Evolutionary conservation across 2,797 vertebrate genomes (phyloP).

Genomic region (Gymnopithys bicolor): DNA sequence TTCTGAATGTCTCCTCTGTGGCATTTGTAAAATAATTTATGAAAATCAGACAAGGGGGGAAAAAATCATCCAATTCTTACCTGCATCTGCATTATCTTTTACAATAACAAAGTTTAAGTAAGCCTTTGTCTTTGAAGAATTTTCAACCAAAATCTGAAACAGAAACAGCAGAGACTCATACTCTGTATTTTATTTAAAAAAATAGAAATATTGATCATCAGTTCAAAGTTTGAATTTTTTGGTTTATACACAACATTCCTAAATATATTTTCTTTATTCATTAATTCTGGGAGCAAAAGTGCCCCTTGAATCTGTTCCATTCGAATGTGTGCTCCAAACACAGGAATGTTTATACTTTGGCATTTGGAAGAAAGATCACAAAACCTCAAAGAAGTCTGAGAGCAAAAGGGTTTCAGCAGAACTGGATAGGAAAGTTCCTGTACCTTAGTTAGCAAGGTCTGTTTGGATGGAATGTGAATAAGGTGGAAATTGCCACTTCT

Average conservation of each 20-base stretch:
- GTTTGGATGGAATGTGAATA: constrained; percentile 89
- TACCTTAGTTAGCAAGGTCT: constrained; percentile 90
- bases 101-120: constrained; percentile 83
- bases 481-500: constrained; percentile 93
- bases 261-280: neutral
- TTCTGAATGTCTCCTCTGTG: neutral
- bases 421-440: neutral
- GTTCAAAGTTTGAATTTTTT: neutral
- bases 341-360: neutral
- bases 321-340: neutral
- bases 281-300: neutral
- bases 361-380: neutral
- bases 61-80: constrained; percentile 62
- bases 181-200: neutral
- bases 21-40: neutral
- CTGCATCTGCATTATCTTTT: constrained; percentile 77
- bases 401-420: neutral
- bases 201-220: neutral
- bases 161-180: neutral
- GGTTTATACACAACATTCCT: neutral
- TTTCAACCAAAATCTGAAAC: constrained; percentile 81
- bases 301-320: neutral
- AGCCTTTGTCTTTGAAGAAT: constrained; percentile 70
- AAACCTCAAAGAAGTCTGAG: neutral
- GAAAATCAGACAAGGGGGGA: neutral